Percentiles rank a stretch among this genome's conserved stretches.
Evolutionary conservation across 2,113 vertebrate species (phyloP).

Genomic region (Shinisaurus crocodilurus): DNA sequence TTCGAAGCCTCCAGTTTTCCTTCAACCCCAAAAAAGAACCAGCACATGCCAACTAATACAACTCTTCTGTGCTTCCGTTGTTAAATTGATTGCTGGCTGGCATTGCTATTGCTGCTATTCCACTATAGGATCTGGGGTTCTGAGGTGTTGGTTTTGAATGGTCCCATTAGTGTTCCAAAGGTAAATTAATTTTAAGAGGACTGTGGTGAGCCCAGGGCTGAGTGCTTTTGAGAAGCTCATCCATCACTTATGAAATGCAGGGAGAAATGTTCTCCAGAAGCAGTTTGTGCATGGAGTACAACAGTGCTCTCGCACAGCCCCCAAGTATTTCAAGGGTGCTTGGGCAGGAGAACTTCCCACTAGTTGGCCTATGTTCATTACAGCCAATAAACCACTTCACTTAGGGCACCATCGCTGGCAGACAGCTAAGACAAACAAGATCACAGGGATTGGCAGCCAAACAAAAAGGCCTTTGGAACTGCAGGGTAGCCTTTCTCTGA

Average conservation of each 20-base stretch:
- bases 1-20: background rate
- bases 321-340: background rate
- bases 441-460: background rate
- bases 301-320: background rate
- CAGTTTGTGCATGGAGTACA: background rate
- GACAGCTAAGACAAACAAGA: background rate
- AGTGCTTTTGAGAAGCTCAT: background rate
- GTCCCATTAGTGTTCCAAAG: background rate
- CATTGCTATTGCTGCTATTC: background rate
- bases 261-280: background rate
- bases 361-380: background rate
- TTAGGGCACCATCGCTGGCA: background rate
- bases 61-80: background rate
- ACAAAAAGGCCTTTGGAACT: constrained; percentile 4
- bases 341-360: background rate
- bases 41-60: background rate
- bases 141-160: background rate
- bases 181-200: background rate
- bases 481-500: background rate
- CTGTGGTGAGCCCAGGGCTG: background rate
- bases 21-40: background rate
- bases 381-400: background rate
- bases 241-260: background rate
- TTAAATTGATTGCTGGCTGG: background rate
- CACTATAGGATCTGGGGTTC: background rate